Percentiles rank a stretch among this genome's conserved stretches.
Conservation (phyloP, 2,113 vertebrate species). For the Marmota flaviventris region DNA sequence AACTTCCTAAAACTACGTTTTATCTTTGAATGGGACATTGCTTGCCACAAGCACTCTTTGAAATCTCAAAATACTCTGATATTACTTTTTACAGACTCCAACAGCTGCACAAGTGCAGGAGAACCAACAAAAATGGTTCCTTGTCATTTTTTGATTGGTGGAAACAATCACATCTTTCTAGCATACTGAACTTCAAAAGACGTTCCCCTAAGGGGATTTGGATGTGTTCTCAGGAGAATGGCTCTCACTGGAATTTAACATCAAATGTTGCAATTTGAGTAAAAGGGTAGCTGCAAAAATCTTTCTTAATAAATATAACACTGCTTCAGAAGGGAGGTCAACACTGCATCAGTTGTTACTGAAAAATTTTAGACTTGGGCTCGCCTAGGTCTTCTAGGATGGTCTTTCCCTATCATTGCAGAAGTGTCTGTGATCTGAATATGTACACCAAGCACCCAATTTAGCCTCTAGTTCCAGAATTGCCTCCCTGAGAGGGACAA, state of each 20-base stretch:
- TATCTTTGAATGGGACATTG: background rate
- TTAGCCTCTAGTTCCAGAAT: background rate
- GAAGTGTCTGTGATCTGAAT: background rate
- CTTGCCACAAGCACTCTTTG: background rate
- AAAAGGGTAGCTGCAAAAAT: background rate
- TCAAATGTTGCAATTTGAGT: background rate
- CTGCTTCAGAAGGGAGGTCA: background rate
- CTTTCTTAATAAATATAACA: conserved; percentile 27
- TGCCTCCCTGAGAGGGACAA: background rate
- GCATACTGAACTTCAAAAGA: background rate
- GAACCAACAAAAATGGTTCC: background rate
- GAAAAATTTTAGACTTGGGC: background rate
- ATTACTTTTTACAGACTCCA: background rate
- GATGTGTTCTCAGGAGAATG: background rate
- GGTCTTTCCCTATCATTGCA: background rate
- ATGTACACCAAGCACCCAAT: background rate
- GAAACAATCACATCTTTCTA: background rate
- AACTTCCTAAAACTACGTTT: background rate
- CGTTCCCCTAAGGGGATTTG: background rate
- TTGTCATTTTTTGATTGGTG: background rate
- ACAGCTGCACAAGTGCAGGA: background rate
- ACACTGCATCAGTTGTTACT: background rate
- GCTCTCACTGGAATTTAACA: background rate
- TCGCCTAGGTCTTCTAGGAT: background rate
- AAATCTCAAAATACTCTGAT: background rate